A percentile compares a stretch with the other conserved stretches of the same genome.
phyloP scores from a whole-genome alignment of 1,140 invertebrate genomes.

The Mylabris phalerata region DNA sequence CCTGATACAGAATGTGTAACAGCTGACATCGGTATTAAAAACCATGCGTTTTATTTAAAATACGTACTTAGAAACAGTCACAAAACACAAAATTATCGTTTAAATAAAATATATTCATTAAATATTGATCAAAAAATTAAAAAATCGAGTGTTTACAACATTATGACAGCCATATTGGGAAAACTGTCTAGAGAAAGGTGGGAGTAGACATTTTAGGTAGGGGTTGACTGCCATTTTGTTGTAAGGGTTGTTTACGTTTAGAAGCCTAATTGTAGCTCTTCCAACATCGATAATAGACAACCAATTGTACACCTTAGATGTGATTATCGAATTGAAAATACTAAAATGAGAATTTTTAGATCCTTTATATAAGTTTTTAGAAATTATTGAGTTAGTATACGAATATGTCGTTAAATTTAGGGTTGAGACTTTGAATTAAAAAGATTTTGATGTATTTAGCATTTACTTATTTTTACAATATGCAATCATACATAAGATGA shows the following conservation, averaged over 20 bases:
- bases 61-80: conserved; percentile 6
- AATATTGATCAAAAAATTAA: conserved; percentile 11
- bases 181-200: conserved; percentile 14
- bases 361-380: too few relatives aligned
- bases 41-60: conserved; percentile 39
- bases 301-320: too few relatives aligned
- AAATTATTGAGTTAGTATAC: too few relatives aligned
- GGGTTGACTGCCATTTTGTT: conserved; percentile 27
- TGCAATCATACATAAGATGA: conserved; percentile 44
- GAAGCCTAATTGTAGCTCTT: too few relatives aligned
- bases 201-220: conserved; percentile 17
- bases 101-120: conserved; percentile 6
- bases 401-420: not conserved
- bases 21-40: conserved; percentile 54
- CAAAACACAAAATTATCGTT: conserved; percentile 15
- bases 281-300: too few relatives aligned
- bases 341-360: too few relatives aligned
- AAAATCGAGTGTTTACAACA: conserved; percentile 38
- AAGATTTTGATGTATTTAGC: conserved; percentile 40
- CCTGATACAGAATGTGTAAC: conserved; percentile 58
- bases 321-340: too few relatives aligned
- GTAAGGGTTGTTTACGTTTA: conserved; percentile 22
- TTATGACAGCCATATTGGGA: conserved; percentile 39
- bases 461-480: conserved; percentile 44
- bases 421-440: conserved; percentile 24